A percentile compares a stretch with the other conserved stretches of the same genome.
Conservation (phyloP, 2,113 vertebrate species). For the Pseudolaguvia tuberculata region DNA sequence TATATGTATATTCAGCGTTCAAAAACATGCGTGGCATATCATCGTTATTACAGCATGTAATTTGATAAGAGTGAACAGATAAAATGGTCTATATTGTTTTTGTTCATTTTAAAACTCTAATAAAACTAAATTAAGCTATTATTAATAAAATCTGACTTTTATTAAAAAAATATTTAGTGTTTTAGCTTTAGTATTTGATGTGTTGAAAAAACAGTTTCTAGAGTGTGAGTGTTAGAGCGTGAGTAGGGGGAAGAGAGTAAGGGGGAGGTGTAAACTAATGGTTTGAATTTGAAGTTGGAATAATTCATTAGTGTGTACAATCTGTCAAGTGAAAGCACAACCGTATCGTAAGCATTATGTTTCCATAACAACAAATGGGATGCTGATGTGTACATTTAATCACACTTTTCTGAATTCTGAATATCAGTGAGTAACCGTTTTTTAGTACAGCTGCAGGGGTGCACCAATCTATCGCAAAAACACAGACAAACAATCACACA, state of each 20-base stretch:
- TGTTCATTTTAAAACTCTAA: not conserved
- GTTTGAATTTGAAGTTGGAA: slow-evolving; percentile 53
- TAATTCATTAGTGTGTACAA: slow-evolving; percentile 55
- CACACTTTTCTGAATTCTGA: not conserved
- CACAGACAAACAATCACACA: too few relatives aligned
- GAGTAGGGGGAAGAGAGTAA: slow-evolving; percentile 15
- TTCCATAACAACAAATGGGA: slow-evolving; percentile 70
- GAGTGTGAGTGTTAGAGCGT: not conserved
- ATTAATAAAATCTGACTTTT: not conserved
- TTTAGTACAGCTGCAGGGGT: too few relatives aligned
- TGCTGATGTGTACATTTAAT: slow-evolving; percentile 42
- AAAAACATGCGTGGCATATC: not conserved
- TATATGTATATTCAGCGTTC: too few relatives aligned
- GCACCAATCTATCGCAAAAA: too few relatives aligned
- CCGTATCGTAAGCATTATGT: slow-evolving; percentile 48
- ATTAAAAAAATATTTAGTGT: too few relatives aligned
- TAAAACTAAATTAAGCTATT: not conserved
- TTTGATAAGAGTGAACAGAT: not conserved
- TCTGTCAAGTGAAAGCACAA: slow-evolving; percentile 50
- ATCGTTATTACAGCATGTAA: not conserved
- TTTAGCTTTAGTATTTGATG: not conserved
- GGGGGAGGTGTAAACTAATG: slow-evolving; percentile 47
- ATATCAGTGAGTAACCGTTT: too few relatives aligned
- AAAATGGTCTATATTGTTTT: too few relatives aligned
- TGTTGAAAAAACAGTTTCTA: too few relatives aligned